Evolutionary conservation across 2,797 vertebrate species (phyloP).

Genomic region (Schizothorax lantsangensis): DNA sequence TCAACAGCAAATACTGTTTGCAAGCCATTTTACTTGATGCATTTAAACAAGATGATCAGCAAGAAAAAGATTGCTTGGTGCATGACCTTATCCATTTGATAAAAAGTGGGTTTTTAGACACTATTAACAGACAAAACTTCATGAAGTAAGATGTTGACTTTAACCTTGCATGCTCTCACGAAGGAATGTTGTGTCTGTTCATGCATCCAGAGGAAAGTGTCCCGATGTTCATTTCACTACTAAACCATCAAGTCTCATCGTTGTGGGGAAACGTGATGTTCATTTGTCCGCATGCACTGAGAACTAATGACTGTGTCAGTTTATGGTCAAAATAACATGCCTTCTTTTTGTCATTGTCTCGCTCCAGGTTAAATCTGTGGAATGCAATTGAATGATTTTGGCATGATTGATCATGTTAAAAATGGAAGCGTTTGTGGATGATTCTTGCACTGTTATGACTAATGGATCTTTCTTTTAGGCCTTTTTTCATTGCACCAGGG

Average conservation of each 20-base stretch:
- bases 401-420: constrained; percentile 29
- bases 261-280: not conserved
- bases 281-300: constrained; percentile 41
- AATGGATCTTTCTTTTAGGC: constrained; percentile 21
- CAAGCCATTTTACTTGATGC: not conserved
- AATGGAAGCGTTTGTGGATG: not conserved
- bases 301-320: constrained; percentile 37
- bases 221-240: constrained; percentile 29
- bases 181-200: constrained; percentile 35
- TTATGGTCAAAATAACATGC: constrained; percentile 28
- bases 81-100: not conserved
- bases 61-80: not conserved
- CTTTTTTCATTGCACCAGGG: constrained; percentile 17
- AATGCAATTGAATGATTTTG: constrained; percentile 35
- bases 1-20: constrained; percentile 13
- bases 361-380: constrained; percentile 26
- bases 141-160: constrained; percentile 10
- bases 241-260: constrained; percentile 32
- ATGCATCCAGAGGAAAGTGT: constrained; percentile 4
- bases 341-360: constrained; percentile 20
- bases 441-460: constrained; percentile 21
- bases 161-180: constrained; percentile 51
- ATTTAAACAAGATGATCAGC: not conserved
- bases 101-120: not conserved
- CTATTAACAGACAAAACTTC: not conserved